Percentiles rank a stretch among this genome's conserved stretches.
These are phyloP conservation scores for Malurus cyaneus DNA, from an alignment of 2,113 vertebrate genomes.

Conservation along the genomic window DNA sequence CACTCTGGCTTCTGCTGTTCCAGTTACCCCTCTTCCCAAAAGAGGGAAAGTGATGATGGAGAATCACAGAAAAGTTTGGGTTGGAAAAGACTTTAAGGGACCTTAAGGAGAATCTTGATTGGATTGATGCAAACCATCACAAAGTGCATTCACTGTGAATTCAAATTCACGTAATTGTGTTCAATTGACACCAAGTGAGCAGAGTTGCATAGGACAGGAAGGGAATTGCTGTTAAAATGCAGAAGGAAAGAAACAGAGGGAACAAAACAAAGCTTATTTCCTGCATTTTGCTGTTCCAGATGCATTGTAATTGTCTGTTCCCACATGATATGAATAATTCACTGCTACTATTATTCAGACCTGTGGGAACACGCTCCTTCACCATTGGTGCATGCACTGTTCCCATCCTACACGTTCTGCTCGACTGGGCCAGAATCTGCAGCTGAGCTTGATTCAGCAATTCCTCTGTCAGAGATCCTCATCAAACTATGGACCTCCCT, in stretches of 20 bases:
- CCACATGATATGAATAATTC: neutral
- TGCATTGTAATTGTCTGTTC: neutral
- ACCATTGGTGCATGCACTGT: neutral
- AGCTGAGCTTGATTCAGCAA: neutral
- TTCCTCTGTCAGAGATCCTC: neutral
- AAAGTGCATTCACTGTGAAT: neutral
- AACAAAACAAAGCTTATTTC: neutral
- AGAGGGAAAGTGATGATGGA: neutral
- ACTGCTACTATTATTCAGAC: neutral
- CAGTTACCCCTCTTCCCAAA: fast-evolving
- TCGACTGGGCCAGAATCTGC: neutral
- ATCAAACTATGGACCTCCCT: neutral
- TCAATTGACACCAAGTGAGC: neutral
- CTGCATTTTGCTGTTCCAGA: neutral
- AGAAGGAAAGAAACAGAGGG: neutral
- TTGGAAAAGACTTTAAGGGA: neutral
- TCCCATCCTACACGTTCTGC: neutral
- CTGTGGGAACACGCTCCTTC: neutral
- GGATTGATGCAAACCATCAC: neutral
- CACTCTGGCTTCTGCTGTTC: neutral
- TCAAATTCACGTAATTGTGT: neutral
- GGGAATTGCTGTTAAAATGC: neutral
- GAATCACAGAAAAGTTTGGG: neutral
- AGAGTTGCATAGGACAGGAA: neutral
- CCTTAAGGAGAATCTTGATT: neutral